Percentiles rank a stretch among this genome's conserved stretches.
phyloP scores from a whole-genome alignment of 30 jellyfish, hydroid and myxozoan genomes.

The Phacellophora camtschatica region DNA sequence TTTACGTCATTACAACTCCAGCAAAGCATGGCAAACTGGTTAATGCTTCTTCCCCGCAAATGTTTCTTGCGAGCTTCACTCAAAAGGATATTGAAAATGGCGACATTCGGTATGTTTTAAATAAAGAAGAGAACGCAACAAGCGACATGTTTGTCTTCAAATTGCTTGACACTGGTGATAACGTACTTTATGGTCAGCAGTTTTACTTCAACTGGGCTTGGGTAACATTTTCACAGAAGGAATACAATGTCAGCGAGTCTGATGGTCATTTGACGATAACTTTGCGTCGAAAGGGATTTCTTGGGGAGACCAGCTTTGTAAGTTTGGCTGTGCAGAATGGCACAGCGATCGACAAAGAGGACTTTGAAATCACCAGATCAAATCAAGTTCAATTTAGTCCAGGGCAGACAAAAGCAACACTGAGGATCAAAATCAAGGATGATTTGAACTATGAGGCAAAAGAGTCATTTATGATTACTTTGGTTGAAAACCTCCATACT shows the following conservation, averaged over 20 bases:
- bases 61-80: constrained; percentile 51
- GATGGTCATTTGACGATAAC: constrained; percentile 55
- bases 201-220: constrained; percentile 93
- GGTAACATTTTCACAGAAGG: constrained; percentile 54
- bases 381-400: constrained; percentile 82
- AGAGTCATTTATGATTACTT: constrained; percentile 47
- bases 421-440: constrained; percentile 63
- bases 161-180: constrained; percentile 76
- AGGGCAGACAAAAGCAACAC: constrained; percentile 71
- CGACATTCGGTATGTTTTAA: constrained; percentile 51
- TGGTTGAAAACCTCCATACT: constrained; percentile 54
- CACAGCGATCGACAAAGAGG: constrained; percentile 61
- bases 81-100: constrained; percentile 75
- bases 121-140: constrained; percentile 62
- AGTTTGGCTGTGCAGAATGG: constrained; percentile 61
- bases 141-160: constrained; percentile 83
- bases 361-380: constrained; percentile 47
- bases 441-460: constrained; percentile 66
- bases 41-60: constrained; percentile 33
- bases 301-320: constrained; percentile 80
- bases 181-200: constrained; percentile 68
- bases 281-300: constrained; percentile 79
- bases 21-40: constrained; percentile 83
- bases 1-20: constrained; percentile 48
- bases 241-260: constrained; percentile 75